Percentiles rank a stretch among this genome's conserved stretches.
Conservation (phyloP, 2,797 vertebrate species). For the Lates japonicus region DNA sequence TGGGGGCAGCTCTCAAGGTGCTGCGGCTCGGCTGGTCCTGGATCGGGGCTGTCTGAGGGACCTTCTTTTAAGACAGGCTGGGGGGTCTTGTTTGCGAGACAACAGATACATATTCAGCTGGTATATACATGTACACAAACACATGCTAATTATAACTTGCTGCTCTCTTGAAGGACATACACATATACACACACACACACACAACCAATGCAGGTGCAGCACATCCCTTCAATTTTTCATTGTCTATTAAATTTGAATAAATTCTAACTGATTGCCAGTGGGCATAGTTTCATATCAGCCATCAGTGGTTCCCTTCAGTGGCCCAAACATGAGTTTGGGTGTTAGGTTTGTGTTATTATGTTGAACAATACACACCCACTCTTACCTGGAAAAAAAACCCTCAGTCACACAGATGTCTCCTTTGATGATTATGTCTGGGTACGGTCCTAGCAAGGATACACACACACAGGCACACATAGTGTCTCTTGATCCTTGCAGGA, state of each 20-base stretch:
- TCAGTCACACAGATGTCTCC: no score
- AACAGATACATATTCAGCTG: constrained; percentile 33
- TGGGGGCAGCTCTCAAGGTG: constrained; percentile 75
- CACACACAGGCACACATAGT: no score
- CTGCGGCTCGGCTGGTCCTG: constrained; percentile 55
- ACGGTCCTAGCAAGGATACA: no score
- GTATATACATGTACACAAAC: constrained; percentile 1
- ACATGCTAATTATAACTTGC: no score
- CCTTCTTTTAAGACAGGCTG: constrained; percentile 62
- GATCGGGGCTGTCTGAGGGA: constrained; percentile 52
- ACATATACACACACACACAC: constrained; percentile 11
- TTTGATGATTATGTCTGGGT: constrained; percentile 85
- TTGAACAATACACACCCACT: no score
- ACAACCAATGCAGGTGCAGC: no score
- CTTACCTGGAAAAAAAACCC: constrained; percentile 73
- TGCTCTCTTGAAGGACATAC: no score
- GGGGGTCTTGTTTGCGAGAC: constrained; percentile 41
- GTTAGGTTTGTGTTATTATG: no score
- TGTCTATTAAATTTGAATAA: constrained; percentile 72
- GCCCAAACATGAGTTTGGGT: constrained; percentile 58
- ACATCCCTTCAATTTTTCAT: constrained; percentile 70
- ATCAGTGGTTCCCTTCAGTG: constrained; percentile 59
- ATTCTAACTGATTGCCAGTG: constrained; percentile 76
- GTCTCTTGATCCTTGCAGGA: no score
- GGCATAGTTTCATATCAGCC: constrained; percentile 72